Percentiles rank a stretch among this genome's conserved stretches.
These are phyloP conservation scores for Chloropsis hardwickii DNA, from an alignment of 2,113 vertebrate species.

Conservation along the genomic window DNA sequence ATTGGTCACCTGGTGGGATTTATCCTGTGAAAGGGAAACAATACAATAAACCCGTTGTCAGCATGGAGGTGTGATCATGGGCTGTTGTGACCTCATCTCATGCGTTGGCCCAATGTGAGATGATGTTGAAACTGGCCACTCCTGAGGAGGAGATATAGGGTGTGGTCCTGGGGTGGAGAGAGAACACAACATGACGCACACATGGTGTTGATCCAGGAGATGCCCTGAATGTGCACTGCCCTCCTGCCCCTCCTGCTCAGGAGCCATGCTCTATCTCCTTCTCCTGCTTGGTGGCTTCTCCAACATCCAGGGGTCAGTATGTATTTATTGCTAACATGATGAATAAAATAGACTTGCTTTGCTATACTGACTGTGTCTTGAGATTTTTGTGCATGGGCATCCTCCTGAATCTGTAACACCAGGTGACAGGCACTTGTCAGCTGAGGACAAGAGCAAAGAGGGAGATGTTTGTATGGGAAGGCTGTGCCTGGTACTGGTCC, in stretches of 20 bases:
- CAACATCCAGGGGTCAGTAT: background rate
- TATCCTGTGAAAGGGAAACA: background rate
- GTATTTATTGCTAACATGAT: rapidly evolving
- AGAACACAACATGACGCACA: background rate
- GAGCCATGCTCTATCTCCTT: background rate
- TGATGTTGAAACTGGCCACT: background rate
- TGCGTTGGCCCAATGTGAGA: rapidly evolving
- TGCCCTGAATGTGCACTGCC: background rate
- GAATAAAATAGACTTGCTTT: background rate
- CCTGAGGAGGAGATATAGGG: background rate
- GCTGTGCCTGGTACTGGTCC: background rate
- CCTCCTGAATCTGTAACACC: no score
- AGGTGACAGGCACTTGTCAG: background rate
- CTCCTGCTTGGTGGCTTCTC: background rate
- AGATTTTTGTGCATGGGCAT: background rate
- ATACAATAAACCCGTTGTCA: background rate
- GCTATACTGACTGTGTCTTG: background rate
- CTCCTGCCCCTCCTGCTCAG: background rate
- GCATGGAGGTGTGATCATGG: background rate
- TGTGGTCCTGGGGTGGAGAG: background rate
- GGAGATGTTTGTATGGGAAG: background rate
- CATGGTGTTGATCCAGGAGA: background rate
- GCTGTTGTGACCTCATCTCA: background rate
- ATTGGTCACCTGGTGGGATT: background rate
- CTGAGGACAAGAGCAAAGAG: background rate